Conservation (phyloP, 2,888 invertebrate species). For the Ornithoptera priamus region DNA sequence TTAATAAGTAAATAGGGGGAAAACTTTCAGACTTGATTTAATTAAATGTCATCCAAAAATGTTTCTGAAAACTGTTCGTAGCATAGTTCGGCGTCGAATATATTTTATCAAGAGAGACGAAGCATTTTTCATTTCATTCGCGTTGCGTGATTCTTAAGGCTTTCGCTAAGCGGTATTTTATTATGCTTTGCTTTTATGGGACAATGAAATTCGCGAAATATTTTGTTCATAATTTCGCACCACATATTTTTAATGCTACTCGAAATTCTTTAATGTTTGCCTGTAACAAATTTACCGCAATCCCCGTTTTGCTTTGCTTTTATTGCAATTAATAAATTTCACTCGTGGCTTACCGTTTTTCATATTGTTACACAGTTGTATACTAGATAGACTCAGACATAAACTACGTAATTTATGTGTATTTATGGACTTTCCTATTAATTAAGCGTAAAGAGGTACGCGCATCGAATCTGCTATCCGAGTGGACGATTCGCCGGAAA, state of each 20-base stretch:
- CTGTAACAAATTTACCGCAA: conserved; percentile 11
- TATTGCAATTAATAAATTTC: not conserved
- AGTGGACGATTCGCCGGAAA: conserved; percentile 71
- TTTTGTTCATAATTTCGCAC: conserved; percentile 27
- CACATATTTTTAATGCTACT: conserved; percentile 23
- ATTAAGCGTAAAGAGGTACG: conserved; percentile 57
- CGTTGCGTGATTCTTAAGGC: conserved; percentile 29
- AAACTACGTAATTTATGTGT: conserved; percentile 19
- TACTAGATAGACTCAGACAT: not conserved
- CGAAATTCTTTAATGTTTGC: conserved; percentile 14
- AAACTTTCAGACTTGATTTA: conserved; percentile 1
- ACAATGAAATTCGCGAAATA: conserved; percentile 26
- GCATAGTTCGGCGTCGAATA: conserved; percentile 7
- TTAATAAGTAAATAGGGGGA: conserved; percentile 5
- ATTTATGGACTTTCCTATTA: conserved; percentile 50
- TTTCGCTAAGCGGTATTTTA: conserved; percentile 27
- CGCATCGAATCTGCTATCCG: conserved; percentile 54
- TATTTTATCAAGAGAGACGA: conserved; percentile 24
- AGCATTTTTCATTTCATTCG: conserved; percentile 28
- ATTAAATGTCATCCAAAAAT: conserved; percentile 8
- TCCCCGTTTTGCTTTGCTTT: not conserved
- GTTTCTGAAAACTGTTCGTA: conserved; percentile 3
- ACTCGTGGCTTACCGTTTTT: not conserved
- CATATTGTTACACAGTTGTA: not conserved
- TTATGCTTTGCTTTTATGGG: conserved; percentile 29